Percentiles rank a stretch among this genome's conserved stretches.
Evolutionary conservation across 2,888 invertebrate species (phyloP).

Genomic region (Spodoptera exigua): DNA sequence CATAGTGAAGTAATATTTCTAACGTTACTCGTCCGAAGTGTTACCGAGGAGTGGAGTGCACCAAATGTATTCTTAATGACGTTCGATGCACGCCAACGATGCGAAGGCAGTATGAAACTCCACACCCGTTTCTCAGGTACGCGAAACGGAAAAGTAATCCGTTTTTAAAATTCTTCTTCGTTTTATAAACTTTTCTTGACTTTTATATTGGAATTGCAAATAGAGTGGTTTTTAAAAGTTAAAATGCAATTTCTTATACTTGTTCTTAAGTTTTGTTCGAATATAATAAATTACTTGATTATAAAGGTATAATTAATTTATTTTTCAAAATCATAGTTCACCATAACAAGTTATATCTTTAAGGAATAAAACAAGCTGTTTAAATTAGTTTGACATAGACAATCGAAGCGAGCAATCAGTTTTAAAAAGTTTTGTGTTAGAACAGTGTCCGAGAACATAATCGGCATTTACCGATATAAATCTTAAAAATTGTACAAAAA

Average conservation of each 20-base stretch:
- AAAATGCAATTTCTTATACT: slow-evolving; percentile 20
- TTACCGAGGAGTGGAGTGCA: slow-evolving; percentile 41
- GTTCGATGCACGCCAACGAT: slow-evolving; percentile 36
- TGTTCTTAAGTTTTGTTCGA: too few species aligned
- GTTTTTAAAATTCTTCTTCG: slow-evolving; percentile 46
- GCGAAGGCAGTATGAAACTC: slow-evolving; percentile 25
- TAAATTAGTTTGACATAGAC: too few species aligned
- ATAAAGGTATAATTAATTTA: too few species aligned
- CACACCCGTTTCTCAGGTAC: slow-evolving; percentile 37
- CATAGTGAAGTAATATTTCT: slow-evolving; percentile 51
- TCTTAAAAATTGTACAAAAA: too few species aligned
- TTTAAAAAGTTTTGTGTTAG: too few species aligned
- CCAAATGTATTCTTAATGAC: slow-evolving; percentile 63
- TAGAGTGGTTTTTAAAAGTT: slow-evolving; percentile 23
- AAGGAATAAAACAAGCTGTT: too few species aligned
- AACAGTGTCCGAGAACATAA: too few species aligned
- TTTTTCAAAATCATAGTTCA: too few species aligned
- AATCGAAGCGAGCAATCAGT: too few species aligned
- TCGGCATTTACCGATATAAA: too few species aligned
- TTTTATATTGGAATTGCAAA: slow-evolving; percentile 44
- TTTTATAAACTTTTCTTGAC: slow-evolving; percentile 41
- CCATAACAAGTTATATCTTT: too few species aligned
- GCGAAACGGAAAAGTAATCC: slow-evolving; percentile 44
- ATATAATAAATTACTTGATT: too few species aligned
- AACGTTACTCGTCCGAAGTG: slow-evolving; percentile 39